Base-by-base conservation (phyloP, 2,888 invertebrate species). In the Brachypalpus laphriformis region DNA sequence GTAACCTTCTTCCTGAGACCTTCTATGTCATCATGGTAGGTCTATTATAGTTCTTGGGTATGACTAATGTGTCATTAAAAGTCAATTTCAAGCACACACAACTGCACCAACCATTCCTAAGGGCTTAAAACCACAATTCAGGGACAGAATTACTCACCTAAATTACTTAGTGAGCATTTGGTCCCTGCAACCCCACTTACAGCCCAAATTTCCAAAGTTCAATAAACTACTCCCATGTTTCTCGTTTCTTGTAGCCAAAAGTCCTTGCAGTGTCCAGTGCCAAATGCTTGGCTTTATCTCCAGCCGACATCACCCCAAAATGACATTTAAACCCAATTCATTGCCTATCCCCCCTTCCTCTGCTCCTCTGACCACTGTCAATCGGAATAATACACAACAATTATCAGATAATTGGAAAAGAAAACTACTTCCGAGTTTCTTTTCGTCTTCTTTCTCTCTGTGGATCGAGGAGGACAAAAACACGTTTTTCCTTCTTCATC, bases 361-460 rank as follows among this genome's bases (percentile, higher is more conserved):
- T n/a, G n/a, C 28, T 31, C 1, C 14, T n/a, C 8, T 18, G 8
- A 14, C 25, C 28, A 14, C 49, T 59, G 49, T 40, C 71, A 74
- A 61, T 74, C 63, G 18, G 42, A 56, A 63, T 49, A 63, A 57
- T 75, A 56, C 63, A 68, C 70, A 70, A 75, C 75, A 75, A 82
- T 82, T 70, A 70, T 75, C 75, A 31, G 70, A 82, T 65, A 75
- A 82, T 63, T 82, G 63, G 37, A 63, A 65, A 75, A 34, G 68
- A 75, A 75, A 81, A 70, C 75, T 63, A 14, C 74, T 68, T 68
- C 61, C 68, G 56, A 49, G 40, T 70, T 75, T 56, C 61, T 25
- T 59, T 74, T 20, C 1, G 2, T 28, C 40, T 40, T 11, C 20
- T 11, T 18, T 31, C 45, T 45, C 28, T 47, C 9, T 4, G 8